Evolutionary conservation across 64 coral and sea anemone genomes (phyloP), one percentile per base, ranked within the genome.

Genomic region (Acropora tenuis): DNA sequence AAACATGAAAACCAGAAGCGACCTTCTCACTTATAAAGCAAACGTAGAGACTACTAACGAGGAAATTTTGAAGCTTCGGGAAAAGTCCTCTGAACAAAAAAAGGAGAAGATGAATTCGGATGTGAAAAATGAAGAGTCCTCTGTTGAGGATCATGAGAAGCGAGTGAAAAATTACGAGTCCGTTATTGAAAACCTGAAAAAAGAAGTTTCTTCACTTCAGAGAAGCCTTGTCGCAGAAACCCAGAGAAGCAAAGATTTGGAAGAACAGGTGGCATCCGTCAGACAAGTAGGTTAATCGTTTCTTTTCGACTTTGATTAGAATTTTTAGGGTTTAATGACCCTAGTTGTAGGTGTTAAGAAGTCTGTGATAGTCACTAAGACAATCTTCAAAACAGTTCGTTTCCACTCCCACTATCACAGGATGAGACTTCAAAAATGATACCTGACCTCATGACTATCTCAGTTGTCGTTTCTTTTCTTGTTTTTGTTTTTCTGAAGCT

Each of bases 251-350:
- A 85, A 85, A 85, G 46, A 69, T 41, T 53, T 88, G 48, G 84
- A 60, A 17, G 91, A 93, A 88, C 80, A 74, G 69, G 15, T 71
- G 45, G 87, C 72, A 45, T 48, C 42, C n/a, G 55, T 17, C 41
- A 73, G 47, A 46, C 17, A 47, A 41, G 71, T 74, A 19, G 74
- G 17, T n/a, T 69, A 79, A 66, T 13, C 61, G 30, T 30, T 66
- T 8, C 4, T 13, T 66, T 17, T 66, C 61, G 61, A 30, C 30
- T 30, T 30, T 30, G 30, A 30, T 30, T 30, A 30, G 30, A 30
- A 30, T 30, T 30, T 30, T 30, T 30, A 30, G 30, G 30, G 30
- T 30, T 30, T 30, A 30, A 30, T 30, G 30, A 30, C 30, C 30
- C 30, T 30, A 30, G 30, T 30, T 30, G 30, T 30, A 30, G 30